These are phyloP conservation scores for Chloroclysta siterata DNA, from an alignment of 2,888 invertebrate species.

Conservation along the genomic window DNA sequence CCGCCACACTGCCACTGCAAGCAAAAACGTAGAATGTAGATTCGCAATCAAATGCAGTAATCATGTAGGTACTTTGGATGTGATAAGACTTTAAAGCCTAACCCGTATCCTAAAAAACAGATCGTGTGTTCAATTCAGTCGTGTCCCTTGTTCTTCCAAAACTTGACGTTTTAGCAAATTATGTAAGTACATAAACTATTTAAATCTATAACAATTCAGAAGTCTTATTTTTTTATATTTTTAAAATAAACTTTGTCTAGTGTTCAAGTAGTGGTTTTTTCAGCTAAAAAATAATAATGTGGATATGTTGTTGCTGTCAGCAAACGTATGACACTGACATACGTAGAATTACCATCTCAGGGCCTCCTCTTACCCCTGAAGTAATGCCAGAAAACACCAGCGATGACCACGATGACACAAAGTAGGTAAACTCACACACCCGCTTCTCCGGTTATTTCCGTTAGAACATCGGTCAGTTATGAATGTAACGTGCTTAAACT, in stretches of 20 bases:
- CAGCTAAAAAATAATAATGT: slow-evolving; percentile 27
- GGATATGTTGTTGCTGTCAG: slow-evolving; percentile 32
- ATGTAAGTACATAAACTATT: slow-evolving; percentile 7
- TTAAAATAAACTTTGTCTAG: not conserved
- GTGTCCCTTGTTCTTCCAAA: not conserved
- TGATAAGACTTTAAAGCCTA: slow-evolving; percentile 7
- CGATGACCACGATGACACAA: slow-evolving; percentile 7
- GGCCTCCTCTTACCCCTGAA: slow-evolving; percentile 7
- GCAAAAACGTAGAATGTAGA: not conserved
- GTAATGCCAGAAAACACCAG: slow-evolving; percentile 14
- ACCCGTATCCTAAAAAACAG: not conserved
- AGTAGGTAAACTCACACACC: slow-evolving; percentile 28
- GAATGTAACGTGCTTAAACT: not conserved
- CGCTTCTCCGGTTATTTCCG: not conserved
- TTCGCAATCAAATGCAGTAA: slow-evolving; percentile 8
- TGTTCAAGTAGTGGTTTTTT: slow-evolving; percentile 17
- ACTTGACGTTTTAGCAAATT: slow-evolving; percentile 5
- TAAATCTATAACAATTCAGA: not conserved
- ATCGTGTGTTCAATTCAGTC: slow-evolving; percentile 6
- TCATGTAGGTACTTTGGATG: not conserved
- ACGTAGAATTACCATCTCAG: slow-evolving; percentile 27
- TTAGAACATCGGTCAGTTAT: slow-evolving; percentile 1
- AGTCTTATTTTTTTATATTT: not conserved
- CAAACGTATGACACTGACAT: slow-evolving; percentile 26
- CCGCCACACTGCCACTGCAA: not conserved